phyloP scores from a whole-genome alignment of 2,113 vertebrate genomes.

The Harpagus bidentatus region DNA sequence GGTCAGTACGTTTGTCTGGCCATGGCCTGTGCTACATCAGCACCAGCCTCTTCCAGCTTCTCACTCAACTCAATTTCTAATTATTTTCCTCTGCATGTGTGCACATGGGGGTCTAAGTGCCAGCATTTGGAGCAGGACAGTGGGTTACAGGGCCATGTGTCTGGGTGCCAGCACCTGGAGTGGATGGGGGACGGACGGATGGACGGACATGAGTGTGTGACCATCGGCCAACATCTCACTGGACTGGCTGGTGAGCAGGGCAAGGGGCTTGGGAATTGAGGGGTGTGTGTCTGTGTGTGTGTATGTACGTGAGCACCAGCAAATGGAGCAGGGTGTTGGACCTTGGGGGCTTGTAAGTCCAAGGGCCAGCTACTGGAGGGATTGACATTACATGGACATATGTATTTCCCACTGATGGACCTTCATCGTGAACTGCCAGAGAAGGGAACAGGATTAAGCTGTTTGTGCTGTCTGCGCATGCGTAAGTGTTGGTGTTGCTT shows the following conservation, averaged over 20 bases:
- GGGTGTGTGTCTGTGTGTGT: rapidly evolving
- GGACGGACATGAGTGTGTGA: background rate
- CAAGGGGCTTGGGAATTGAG: background rate
- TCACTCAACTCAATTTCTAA: background rate
- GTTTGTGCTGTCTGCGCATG: background rate
- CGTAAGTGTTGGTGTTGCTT: background rate
- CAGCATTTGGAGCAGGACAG: background rate
- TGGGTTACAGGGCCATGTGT: rapidly evolving
- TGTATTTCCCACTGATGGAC: background rate
- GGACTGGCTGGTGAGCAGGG: background rate
- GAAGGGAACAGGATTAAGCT: background rate
- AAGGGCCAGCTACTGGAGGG: background rate
- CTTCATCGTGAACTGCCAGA: background rate
- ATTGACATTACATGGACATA: rapidly evolving
- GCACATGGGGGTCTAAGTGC: no score
- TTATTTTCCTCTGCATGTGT: background rate
- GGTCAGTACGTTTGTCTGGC: rapidly evolving
- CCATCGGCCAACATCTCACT: background rate
- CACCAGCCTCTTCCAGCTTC: background rate
- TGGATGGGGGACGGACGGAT: rapidly evolving
- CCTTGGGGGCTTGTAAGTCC: rapidly evolving
- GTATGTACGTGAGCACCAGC: background rate
- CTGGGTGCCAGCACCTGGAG: background rate
- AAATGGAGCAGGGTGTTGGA: background rate
- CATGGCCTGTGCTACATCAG: rapidly evolving